Conservation (phyloP, 1,140 invertebrate species). For the Diachasma alloeum region DNA sequence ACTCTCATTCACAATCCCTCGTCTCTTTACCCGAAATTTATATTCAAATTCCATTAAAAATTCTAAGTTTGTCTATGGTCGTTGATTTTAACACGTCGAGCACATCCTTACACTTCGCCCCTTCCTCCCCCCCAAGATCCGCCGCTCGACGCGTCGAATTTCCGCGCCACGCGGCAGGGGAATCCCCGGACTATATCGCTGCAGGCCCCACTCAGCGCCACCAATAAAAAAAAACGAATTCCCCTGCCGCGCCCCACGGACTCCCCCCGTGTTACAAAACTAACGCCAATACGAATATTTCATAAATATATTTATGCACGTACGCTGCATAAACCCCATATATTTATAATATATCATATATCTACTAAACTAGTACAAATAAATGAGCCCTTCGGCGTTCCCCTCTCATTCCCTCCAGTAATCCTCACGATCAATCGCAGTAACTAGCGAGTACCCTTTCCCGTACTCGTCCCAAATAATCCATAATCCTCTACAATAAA, state of each 20-base stretch:
- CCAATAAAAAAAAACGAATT: not conserved
- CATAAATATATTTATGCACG: slow-evolving; percentile 24
- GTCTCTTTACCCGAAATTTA: slow-evolving; percentile 4
- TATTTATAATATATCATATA: not conserved
- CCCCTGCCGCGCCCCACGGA: not conserved
- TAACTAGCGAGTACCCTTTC: no score
- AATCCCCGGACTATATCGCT: not conserved
- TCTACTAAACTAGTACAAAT: no score
- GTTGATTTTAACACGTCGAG: slow-evolving; percentile 10
- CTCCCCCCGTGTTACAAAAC: slow-evolving; percentile 15
- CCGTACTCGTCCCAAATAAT: not conserved
- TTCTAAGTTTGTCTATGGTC: slow-evolving; percentile 15
- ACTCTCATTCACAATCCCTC: slow-evolving; percentile 15
- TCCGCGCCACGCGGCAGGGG: slow-evolving; percentile 12
- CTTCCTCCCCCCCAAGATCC: not conserved
- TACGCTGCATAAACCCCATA: not conserved
- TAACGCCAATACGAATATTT: slow-evolving; percentile 25
- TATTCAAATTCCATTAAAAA: slow-evolving; percentile 18
- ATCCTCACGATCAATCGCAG: no score
- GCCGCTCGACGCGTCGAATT: slow-evolving; percentile 22
- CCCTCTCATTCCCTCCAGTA: no score
- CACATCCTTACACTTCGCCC: not conserved
- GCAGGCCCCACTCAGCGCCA: no score
- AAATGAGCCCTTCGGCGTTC: no score
- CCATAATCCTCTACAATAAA: not conserved